A percentile compares a stretch with the other conserved stretches of the same genome.
Evolutionary conservation across 2,113 vertebrate species (phyloP).

Genomic region (Antechinus stuartii): DNA sequence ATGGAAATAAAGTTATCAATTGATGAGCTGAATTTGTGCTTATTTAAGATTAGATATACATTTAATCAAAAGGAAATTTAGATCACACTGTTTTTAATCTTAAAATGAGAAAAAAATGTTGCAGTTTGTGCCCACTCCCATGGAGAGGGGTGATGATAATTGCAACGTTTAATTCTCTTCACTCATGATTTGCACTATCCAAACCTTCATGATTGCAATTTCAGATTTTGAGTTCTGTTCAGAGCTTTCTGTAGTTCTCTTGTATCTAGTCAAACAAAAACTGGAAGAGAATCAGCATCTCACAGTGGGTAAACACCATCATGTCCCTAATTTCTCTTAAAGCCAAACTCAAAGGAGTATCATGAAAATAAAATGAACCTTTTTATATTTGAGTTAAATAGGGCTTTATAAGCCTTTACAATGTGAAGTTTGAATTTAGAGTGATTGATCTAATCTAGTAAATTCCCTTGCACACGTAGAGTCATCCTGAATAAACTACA

Average conservation of each 20-base stretch:
- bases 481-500: slow-evolving; percentile 2
- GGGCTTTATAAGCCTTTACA: not conserved
- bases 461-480: slow-evolving; percentile 33
- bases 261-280: slow-evolving; percentile 19
- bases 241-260: not conserved
- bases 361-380: slow-evolving; percentile 23
- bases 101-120: slow-evolving; percentile 24
- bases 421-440: slow-evolving; percentile 27
- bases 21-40: slow-evolving; percentile 29
- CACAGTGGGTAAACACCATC: not conserved
- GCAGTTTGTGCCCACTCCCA: slow-evolving; percentile 32
- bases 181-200: slow-evolving; percentile 7
- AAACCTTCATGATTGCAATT: slow-evolving; percentile 30
- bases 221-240: slow-evolving; percentile 29
- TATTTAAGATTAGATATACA: slow-evolving; percentile 24
- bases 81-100: slow-evolving; percentile 43
- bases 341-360: not conserved
- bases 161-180: not conserved
- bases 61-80: slow-evolving; percentile 44
- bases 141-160: not conserved
- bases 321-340: not conserved
- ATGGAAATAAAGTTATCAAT: slow-evolving; percentile 63
- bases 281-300: not conserved
- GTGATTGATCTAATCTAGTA: slow-evolving; percentile 21
- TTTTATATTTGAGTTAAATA: slow-evolving; percentile 47